A percentile compares a stretch with the other conserved stretches of the same genome.
phyloP scores from a whole-genome alignment of 2,797 vertebrate species.

The Malurus leucopterus region DNA sequence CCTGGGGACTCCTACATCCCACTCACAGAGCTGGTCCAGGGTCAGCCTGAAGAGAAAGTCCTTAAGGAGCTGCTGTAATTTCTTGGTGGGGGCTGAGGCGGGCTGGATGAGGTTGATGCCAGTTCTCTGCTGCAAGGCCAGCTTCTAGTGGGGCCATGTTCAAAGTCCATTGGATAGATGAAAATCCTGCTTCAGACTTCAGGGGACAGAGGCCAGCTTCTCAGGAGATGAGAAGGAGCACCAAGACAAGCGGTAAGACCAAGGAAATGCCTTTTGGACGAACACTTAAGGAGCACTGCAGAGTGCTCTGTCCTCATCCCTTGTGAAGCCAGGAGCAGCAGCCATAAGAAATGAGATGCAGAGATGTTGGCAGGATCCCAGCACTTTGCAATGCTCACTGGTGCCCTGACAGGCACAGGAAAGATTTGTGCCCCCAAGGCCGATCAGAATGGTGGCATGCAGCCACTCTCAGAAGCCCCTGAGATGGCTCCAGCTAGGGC shows the following conservation, averaged over 20 bases:
- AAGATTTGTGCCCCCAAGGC: not conserved
- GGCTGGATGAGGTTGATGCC: not conserved
- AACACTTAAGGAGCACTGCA: not conserved
- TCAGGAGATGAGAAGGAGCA: not conserved
- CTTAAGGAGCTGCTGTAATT: not conserved
- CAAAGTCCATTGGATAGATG: not conserved
- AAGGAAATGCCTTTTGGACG: not conserved
- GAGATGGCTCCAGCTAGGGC: not conserved
- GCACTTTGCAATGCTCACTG: not conserved
- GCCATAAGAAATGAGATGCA: not conserved
- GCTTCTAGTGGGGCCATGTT: not conserved
- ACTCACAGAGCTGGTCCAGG: not conserved
- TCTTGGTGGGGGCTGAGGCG: not conserved
- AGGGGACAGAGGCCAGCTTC: not conserved
- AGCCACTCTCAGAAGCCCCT: not conserved
- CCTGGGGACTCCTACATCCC: not conserved
- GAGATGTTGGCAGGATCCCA: not conserved
- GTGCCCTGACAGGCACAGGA: not conserved
- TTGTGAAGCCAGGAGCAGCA: not conserved
- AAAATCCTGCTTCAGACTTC: not conserved
- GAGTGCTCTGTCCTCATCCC: not conserved
- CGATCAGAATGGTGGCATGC: not conserved
- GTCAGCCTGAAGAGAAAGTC: fast-evolving
- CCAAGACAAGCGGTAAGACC: not conserved
- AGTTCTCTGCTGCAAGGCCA: not conserved